Evolutionary conservation across 2,113 vertebrate species (phyloP).

Genomic region (Ia io): DNA sequence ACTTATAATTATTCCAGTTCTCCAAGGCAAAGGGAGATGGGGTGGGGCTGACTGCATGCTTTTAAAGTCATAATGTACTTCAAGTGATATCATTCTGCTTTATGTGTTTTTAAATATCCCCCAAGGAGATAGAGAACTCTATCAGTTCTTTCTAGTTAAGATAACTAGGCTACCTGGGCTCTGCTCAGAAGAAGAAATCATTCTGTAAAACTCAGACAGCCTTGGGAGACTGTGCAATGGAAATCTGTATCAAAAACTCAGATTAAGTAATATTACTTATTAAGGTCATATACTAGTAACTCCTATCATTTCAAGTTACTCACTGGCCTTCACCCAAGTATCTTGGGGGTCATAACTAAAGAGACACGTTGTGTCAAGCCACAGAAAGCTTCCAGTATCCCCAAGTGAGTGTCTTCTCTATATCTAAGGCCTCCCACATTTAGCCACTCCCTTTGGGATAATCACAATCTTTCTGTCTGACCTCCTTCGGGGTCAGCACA

Average conservation of each 20-base stretch:
- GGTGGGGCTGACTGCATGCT: neutral
- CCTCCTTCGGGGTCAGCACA: neutral
- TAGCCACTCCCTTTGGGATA: neutral
- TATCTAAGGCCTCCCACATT: neutral
- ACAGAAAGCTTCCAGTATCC: neutral
- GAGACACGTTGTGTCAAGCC: neutral
- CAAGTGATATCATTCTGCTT: slow-evolving; percentile 55
- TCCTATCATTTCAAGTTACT: slow-evolving; percentile 7
- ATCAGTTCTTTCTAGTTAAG: slow-evolving; percentile 21
- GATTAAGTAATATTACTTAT: neutral
- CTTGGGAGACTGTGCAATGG: neutral
- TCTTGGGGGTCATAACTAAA: neutral
- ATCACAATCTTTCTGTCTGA: neutral
- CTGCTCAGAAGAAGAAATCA: slow-evolving; percentile 44
- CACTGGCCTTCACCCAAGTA: neutral
- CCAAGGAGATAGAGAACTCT: slow-evolving; percentile 10
- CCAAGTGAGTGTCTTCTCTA: neutral
- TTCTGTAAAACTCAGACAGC: neutral
- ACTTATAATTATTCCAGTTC: slow-evolving; percentile 38
- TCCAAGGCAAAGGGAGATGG: slow-evolving; percentile 46
- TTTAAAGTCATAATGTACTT: slow-evolving; percentile 43
- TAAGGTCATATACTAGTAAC: neutral
- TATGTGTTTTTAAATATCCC: slow-evolving; percentile 59
- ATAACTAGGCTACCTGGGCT: neutral
- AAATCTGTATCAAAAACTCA: neutral